Percentiles rank a stretch among this genome's conserved stretches.
Evolutionary conservation across 2,888 invertebrate species (phyloP).

Genomic region (Tolmerus cingulatus): DNA sequence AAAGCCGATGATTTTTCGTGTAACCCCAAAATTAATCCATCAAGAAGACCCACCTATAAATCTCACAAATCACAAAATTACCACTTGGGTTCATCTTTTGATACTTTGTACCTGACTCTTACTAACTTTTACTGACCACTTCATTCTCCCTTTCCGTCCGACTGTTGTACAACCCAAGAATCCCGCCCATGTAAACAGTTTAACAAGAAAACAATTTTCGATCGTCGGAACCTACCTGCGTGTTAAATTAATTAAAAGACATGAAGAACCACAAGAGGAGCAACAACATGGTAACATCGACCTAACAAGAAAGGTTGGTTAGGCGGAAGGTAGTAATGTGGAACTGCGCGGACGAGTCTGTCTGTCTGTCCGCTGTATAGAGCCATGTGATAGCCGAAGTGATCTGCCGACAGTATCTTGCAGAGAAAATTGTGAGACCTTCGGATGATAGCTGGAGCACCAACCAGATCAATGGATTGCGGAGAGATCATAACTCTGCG

Average conservation of each 20-base stretch:
- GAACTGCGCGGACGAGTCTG: not conserved
- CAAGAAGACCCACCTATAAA: conserved; percentile 45
- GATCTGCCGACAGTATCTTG: conserved; percentile 40
- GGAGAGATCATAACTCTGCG: conserved; percentile 35
- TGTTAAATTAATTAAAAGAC: conserved; percentile 49
- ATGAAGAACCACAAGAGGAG: conserved; percentile 45
- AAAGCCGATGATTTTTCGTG: not conserved
- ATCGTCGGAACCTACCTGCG: conserved; percentile 47
- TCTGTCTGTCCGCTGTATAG: not conserved
- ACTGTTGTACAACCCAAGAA: conserved; percentile 35
- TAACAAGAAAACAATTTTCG: conserved; percentile 48
- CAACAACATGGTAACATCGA: conserved; percentile 31
- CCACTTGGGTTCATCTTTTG: conserved; percentile 44
- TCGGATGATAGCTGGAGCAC: conserved; percentile 22
- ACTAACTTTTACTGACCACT: conserved; percentile 19
- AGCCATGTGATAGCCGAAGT: conserved; percentile 22
- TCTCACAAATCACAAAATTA: conserved; percentile 48
- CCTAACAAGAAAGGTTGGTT: conserved; percentile 40
- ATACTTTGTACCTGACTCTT: conserved; percentile 38
- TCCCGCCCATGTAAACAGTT: conserved; percentile 48
- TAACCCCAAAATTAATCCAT: conserved; percentile 47
- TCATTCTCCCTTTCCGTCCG: conserved; percentile 1
- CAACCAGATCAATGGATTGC: conserved; percentile 38
- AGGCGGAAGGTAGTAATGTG: conserved; percentile 31
- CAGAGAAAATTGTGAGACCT: conserved; percentile 30